phyloP scores from a whole-genome alignment of 2,113 vertebrate genomes.

The Alexandromys fortis region DNA sequence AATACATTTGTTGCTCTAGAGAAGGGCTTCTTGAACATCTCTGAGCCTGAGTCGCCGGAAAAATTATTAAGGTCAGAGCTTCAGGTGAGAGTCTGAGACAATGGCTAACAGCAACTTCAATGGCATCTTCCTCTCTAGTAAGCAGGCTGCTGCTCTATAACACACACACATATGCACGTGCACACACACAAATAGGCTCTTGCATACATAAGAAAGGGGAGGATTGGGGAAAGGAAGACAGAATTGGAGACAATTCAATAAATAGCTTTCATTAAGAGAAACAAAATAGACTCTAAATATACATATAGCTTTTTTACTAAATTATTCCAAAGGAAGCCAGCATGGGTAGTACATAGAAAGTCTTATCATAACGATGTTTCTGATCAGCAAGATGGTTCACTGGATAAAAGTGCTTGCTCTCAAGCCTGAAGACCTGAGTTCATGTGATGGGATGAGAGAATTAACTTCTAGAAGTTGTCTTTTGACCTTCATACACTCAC shows the following conservation, averaged over 20 bases:
- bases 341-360: not conserved
- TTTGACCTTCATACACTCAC: not conserved
- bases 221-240: not conserved
- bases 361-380: not conserved
- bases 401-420: not conserved
- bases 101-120: rapidly evolving
- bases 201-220: not conserved
- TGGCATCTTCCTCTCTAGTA: not conserved
- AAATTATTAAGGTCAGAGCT: not conserved
- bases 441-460: not conserved
- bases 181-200: not conserved
- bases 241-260: not conserved
- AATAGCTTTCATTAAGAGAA: not conserved
- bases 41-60: not conserved
- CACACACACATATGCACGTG: not conserved
- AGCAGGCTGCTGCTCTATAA: not conserved
- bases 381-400: not conserved
- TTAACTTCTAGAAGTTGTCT: not conserved
- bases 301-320: not conserved
- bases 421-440: not conserved
- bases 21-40: not conserved
- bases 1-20: not conserved
- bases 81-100: not conserved
- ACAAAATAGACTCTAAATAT: not conserved
- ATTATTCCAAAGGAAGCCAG: not conserved